These are phyloP conservation scores for Enteromius afrohamiltoni DNA, from an alignment of 2,797 vertebrate genomes.

Conservation along the genomic window DNA sequence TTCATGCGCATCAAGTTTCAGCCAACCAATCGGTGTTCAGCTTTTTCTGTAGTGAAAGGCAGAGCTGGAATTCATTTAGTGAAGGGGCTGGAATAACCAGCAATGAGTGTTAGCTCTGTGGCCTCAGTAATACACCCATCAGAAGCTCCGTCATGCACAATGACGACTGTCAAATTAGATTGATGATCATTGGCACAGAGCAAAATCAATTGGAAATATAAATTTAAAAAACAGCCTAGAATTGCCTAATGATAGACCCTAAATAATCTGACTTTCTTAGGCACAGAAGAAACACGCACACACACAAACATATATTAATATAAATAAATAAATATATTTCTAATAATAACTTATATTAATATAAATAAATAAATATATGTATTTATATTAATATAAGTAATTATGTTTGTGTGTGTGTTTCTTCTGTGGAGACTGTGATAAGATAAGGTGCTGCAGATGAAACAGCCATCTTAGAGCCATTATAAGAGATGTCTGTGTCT, in stretches of 20 bases:
- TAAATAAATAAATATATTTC: no score
- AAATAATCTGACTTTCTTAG: background rate
- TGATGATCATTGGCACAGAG: constrained; percentile 65
- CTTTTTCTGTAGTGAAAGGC: background rate
- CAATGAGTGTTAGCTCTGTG: constrained; percentile 1
- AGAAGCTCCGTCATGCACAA: constrained; percentile 69
- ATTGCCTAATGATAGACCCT: background rate
- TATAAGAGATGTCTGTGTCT: constrained; percentile 40
- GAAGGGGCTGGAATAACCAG: background rate
- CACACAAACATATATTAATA: no score
- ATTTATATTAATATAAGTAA: no score
- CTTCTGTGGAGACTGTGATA: background rate
- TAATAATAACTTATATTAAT: no score
- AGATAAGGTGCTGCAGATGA: background rate
- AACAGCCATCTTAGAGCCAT: constrained; percentile 7
- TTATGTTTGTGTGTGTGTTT: no score
- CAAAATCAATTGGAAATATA: constrained; percentile 65
- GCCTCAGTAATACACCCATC: constrained; percentile 65
- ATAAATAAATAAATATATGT: no score
- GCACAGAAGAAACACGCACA: background rate
- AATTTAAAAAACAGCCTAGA: background rate
- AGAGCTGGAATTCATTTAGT: background rate
- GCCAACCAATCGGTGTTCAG: background rate
- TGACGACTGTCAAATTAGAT: constrained; percentile 61
- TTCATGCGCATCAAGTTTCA: background rate